Evolutionary conservation across 2,113 vertebrate species (phyloP).

Genomic region (Rhea pennata): DNA sequence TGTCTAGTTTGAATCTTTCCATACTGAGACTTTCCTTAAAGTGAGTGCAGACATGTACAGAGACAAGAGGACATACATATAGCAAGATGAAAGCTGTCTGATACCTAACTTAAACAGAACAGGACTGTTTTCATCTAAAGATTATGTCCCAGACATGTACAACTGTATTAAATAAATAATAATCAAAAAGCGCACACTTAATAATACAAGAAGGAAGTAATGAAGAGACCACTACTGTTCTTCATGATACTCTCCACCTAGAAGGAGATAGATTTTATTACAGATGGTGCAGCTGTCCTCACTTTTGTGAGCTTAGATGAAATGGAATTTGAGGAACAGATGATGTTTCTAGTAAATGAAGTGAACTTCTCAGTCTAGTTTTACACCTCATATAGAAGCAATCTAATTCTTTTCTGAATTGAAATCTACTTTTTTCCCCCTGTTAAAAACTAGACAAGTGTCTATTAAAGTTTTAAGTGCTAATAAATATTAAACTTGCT

Average conservation of each 20-base stretch:
- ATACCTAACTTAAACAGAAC: background rate
- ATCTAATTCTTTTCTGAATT: background rate
- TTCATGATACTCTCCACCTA: background rate
- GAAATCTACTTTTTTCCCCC: background rate
- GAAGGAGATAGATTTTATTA: background rate
- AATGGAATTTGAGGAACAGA: background rate
- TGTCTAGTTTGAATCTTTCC: background rate
- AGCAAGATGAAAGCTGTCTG: background rate
- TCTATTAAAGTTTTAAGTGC: background rate
- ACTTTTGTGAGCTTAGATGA: background rate
- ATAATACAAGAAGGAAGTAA: background rate
- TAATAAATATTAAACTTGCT: background rate
- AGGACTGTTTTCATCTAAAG: background rate
- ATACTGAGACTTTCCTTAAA: background rate
- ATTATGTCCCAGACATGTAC: background rate
- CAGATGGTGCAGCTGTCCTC: background rate
- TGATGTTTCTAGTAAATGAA: background rate
- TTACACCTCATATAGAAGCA: background rate
- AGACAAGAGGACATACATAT: background rate
- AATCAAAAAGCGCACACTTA: background rate
- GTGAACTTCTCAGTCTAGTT: background rate
- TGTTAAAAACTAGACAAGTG: background rate
- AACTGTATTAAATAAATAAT: background rate
- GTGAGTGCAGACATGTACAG: background rate
- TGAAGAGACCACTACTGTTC: background rate